Percentiles rank a stretch among this genome's conserved stretches.
These are phyloP conservation scores for Megamerina dolium DNA, from an alignment of 2,888 invertebrate genomes.

Conservation along the genomic window DNA sequence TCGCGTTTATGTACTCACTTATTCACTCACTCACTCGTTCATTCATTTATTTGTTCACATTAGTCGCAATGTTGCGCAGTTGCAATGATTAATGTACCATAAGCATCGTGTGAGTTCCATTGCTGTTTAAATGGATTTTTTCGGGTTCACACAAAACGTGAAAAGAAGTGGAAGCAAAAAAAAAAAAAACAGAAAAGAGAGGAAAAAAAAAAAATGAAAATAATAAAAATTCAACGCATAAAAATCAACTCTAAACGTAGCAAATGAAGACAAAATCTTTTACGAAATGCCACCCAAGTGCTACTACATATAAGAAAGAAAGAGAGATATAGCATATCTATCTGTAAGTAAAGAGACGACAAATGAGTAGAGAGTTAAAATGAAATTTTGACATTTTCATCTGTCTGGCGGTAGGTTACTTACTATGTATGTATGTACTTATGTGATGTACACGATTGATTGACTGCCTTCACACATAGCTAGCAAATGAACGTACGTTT, in stretches of 20 bases:
- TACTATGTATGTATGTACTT: neutral
- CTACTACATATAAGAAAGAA: too few relatives aligned
- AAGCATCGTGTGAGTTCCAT: constrained; percentile 38
- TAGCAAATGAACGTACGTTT: too few relatives aligned
- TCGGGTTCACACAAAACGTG: too few relatives aligned
- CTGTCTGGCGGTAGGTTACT: neutral
- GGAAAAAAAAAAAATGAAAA: constrained; percentile 15
- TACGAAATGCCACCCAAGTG: constrained; percentile 20
- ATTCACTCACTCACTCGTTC: too few relatives aligned
- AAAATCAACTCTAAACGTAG: neutral
- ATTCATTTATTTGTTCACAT: too few relatives aligned
- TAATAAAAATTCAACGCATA: constrained; percentile 24
- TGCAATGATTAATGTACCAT: constrained; percentile 33
- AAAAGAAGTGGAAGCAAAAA: neutral
- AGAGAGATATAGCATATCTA: too few relatives aligned
- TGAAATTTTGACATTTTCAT: constrained; percentile 7
- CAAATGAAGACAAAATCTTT: constrained; percentile 2
- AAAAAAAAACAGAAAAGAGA: neutral
- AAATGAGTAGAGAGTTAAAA: neutral
- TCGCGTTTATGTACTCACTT: too few relatives aligned
- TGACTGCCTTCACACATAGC: constrained; percentile 41
- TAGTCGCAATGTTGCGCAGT: too few relatives aligned
- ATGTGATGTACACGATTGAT: constrained; percentile 31
- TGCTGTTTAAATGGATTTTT: constrained; percentile 21
- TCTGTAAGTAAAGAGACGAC: too few relatives aligned